phyloP scores from a whole-genome alignment of 1,140 invertebrate species.

The Choristoneura fumiferana region DNA sequence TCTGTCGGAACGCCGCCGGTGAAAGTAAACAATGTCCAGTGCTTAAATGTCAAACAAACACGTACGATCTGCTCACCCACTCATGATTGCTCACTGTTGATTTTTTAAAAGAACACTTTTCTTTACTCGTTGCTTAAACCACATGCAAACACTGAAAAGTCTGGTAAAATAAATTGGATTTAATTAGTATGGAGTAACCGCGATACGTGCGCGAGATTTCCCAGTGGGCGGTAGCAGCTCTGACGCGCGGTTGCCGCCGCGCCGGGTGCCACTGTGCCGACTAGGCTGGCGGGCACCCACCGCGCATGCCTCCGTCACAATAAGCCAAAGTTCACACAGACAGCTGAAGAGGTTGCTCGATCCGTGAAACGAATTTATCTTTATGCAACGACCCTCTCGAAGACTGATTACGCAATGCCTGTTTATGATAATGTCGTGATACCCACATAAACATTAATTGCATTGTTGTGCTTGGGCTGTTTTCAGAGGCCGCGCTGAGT shows the following conservation, averaged over 20 bases:
- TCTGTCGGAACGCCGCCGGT: not conserved
- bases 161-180: not conserved
- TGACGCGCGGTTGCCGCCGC: conserved; percentile 40
- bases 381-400: conserved; percentile 53
- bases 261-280: conserved; percentile 53
- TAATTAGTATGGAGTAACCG: not conserved
- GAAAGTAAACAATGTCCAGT: conserved; percentile 28
- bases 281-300: conserved; percentile 32
- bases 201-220: not conserved
- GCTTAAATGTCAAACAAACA: conserved; percentile 30
- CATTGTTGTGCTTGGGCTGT: not conserved
- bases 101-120: not conserved
- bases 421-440: not conserved
- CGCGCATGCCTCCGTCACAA: conserved; percentile 64
- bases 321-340: conserved; percentile 56
- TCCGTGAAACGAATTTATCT: conserved; percentile 53
- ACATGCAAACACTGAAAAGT: conserved; percentile 11
- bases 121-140: not conserved
- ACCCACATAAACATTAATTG: conserved; percentile 6
- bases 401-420: conserved; percentile 31
- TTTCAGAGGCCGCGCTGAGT: conserved; percentile 20
- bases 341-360: conserved; percentile 45
- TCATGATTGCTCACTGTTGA: conserved; percentile 30
- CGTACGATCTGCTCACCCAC: conserved; percentile 33
- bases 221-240: conserved; percentile 19